Evolutionary conservation across 2,113 vertebrate species (phyloP).

Genomic region (Percopsis transmontana): DNA sequence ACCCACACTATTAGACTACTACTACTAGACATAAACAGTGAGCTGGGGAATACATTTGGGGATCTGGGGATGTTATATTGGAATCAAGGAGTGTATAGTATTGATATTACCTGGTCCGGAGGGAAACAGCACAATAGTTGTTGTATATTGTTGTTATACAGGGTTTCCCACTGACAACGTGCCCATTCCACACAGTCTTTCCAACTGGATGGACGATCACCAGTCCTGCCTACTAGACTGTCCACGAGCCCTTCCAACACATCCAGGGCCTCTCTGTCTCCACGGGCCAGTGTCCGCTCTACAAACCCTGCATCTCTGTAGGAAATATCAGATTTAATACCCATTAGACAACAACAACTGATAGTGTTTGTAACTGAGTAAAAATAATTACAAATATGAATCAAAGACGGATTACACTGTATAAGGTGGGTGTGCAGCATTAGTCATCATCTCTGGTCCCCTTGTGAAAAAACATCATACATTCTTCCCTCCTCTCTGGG

Average conservation of each 20-base stretch:
- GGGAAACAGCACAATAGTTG: slow-evolving; percentile 82
- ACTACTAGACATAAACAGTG: too few relatives aligned
- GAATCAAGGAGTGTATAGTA: not conserved
- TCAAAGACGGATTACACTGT: not conserved
- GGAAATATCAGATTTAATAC: slow-evolving; percentile 3
- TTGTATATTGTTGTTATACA: slow-evolving; percentile 72
- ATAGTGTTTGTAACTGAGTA: not conserved
- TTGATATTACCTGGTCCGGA: slow-evolving; percentile 61
- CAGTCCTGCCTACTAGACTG: slow-evolving; percentile 57
- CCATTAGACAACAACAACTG: not conserved
- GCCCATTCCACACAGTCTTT: slow-evolving; percentile 82
- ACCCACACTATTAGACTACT: too few relatives aligned
- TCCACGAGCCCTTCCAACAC: slow-evolving; percentile 66
- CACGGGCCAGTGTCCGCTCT: slow-evolving; percentile 48
- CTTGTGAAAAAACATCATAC: not conserved
- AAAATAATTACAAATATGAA: not conserved
- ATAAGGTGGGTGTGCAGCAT: not conserved
- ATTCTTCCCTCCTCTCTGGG: not conserved
- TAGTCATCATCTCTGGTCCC: not conserved
- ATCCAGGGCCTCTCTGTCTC: slow-evolving; percentile 67
- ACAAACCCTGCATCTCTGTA: slow-evolving; percentile 74
- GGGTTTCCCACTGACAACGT: slow-evolving; percentile 75
- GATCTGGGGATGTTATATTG: not conserved
- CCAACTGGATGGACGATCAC: slow-evolving; percentile 68
- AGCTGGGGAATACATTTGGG: too few relatives aligned